A percentile compares a stretch with the other conserved stretches of the same genome.
Conservation (phyloP, 1,140 invertebrate genomes). For the Pollicipes pollicipes region DNA sequence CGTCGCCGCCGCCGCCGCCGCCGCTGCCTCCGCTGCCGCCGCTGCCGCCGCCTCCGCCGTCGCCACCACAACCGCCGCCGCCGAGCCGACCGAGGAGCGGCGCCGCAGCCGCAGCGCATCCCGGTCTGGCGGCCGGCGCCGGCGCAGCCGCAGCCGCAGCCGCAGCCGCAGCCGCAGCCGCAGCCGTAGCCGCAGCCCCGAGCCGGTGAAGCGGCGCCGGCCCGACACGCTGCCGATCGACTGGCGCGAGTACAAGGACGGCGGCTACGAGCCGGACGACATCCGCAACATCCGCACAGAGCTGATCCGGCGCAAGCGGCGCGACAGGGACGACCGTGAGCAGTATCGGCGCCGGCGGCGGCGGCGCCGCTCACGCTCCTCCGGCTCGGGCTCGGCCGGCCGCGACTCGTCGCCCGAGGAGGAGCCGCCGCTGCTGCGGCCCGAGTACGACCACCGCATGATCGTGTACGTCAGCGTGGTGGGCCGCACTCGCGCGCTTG, state of each 20-base stretch:
- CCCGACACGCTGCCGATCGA: background rate
- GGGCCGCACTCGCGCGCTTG: background rate
- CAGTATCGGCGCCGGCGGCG: background rate
- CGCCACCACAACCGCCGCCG: background rate
- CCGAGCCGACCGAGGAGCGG: too few relatives aligned
- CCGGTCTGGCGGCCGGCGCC: too few relatives aligned
- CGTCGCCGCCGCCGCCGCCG: background rate
- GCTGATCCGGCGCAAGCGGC: background rate
- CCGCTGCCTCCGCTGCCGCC: background rate
- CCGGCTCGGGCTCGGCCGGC: background rate
- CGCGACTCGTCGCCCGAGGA: background rate
- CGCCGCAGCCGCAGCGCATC: too few relatives aligned
- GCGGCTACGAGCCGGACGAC: background rate
- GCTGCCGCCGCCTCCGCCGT: background rate
- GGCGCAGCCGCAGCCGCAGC: too few relatives aligned
- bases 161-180: background rate
- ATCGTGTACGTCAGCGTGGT: background rate
- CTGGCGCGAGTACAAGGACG: background rate
- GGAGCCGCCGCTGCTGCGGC: background rate
- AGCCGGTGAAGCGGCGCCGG: background rate
- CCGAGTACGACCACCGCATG: background rate
- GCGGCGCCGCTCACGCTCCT: background rate
- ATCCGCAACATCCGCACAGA: background rate
- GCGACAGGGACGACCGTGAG: background rate
- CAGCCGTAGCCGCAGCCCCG: background rate